phyloP scores from a whole-genome alignment of 2,113 vertebrate species.

The Theropithecus gelada region DNA sequence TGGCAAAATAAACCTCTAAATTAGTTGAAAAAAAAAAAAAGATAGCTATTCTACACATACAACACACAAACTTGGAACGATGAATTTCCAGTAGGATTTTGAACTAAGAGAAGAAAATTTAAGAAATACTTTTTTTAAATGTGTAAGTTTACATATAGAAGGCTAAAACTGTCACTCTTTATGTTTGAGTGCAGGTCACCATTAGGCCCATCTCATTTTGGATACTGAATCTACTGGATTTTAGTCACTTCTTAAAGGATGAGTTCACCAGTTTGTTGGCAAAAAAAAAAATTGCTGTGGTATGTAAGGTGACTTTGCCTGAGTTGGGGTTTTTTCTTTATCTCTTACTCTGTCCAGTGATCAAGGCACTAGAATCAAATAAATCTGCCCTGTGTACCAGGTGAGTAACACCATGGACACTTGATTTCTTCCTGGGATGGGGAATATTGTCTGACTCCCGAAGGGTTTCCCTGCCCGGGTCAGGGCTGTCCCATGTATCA shows the following conservation, averaged over 20 bases:
- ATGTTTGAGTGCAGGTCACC: fast-evolving
- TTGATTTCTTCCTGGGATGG: fast-evolving
- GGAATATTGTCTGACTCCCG: fast-evolving
- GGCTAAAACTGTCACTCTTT: fast-evolving
- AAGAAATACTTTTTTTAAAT: too few relatives aligned
- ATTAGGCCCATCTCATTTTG: fast-evolving
- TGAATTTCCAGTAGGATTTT: too few relatives aligned
- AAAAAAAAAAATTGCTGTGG: fast-evolving
- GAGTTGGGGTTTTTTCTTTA: neutral
- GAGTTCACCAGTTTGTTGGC: neutral
- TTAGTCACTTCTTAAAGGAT: neutral
- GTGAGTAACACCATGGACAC: fast-evolving
- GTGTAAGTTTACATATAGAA: too few relatives aligned
- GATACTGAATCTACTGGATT: neutral
- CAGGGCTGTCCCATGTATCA: fast-evolving
- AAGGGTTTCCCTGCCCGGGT: neutral
- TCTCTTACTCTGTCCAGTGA: neutral
- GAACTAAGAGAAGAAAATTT: neutral
- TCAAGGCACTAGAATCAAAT: too few relatives aligned
- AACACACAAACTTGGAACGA: neutral
- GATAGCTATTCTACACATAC: neutral
- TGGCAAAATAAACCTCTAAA: too few relatives aligned
- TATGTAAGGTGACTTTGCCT: fast-evolving
- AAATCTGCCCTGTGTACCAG: fast-evolving
- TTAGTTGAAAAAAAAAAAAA: too few relatives aligned